Evolutionary conservation across 2,888 invertebrate genomes (phyloP), one percentile per base, ranked within the genome.

Genomic region (Diploptera punctata): DNA sequence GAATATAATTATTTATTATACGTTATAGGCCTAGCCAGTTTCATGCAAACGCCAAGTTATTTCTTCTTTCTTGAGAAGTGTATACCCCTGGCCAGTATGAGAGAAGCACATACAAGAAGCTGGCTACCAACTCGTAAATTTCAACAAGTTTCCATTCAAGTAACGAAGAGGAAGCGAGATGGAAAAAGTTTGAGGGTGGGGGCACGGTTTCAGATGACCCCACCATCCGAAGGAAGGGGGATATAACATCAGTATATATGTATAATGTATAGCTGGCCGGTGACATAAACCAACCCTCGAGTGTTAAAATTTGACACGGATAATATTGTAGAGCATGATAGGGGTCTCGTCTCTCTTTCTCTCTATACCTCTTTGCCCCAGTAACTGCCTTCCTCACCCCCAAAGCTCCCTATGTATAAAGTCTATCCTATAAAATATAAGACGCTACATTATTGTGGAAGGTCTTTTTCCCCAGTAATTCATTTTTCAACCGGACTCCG

Each of bases 401-500:
- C 26, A 29, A 9, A n/a, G 24, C 13, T 5, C 31, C 62, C 44
- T 24, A 33, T 68, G 19, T 29, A 31, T 31, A 54, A 47, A 65
- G 62, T 69, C 65, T 43, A 57, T 71, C 29, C 71, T 67, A 71
- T 71, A 71, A 74, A 74, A 71, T 71, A 74, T 74, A 74, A 74
- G 65, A 54, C 74, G 74, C 67, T 74, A 74, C 74, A 74, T 72
- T 74, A 72, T 72, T 74, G 72, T 74, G 47, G 74, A 72, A 68
- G 61, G 49, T 44, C 52, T 38, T 67, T 60, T 70, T 52, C 38
- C 52, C 79, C 81, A 80, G 83, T 84, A 84, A 84, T 83, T 84
- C 84, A 84, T 84, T 84, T 84, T 83, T 82, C 80, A 83, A 73
- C 83, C 83, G 84, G 84, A 84, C 84, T 80, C 83, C 82, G 82